Evolutionary conservation across 2,797 vertebrate genomes (phyloP).

Genomic region (Tachyglossus aculeatus): DNA sequence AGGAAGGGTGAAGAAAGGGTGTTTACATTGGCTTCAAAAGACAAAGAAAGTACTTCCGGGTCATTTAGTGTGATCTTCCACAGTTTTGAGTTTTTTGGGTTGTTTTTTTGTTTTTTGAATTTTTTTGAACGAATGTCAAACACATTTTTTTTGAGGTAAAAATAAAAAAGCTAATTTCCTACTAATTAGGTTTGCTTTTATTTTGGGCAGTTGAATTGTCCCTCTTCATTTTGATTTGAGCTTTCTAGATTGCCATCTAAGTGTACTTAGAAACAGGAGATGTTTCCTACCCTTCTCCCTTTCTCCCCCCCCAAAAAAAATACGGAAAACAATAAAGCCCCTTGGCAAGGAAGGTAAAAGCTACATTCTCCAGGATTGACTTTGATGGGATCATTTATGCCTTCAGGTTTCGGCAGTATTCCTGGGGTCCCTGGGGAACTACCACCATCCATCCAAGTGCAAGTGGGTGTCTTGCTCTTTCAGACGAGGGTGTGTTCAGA

Average conservation of each 20-base stretch:
- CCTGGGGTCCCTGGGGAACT: background rate
- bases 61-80: slow-evolving; percentile 44
- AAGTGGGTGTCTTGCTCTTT: background rate
- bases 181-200: slow-evolving; percentile 67
- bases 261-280: background rate
- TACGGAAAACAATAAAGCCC: background rate
- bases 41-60: background rate
- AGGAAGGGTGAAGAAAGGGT: background rate
- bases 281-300: background rate
- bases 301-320: no score
- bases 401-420: slow-evolving; percentile 10
- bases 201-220: slow-evolving; percentile 43
- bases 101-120: no score
- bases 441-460: slow-evolving; percentile 9
- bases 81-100: no score
- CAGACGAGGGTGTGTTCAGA: background rate
- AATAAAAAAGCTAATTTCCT: slow-evolving; percentile 82
- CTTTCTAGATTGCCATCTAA: background rate
- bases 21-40: slow-evolving; percentile 27
- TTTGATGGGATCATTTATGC: background rate
- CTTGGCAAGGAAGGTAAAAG: background rate
- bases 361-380: slow-evolving; percentile 5
- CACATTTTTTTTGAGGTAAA: slow-evolving; percentile 77
- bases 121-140: slow-evolving; percentile 69
- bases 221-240: no score